These are phyloP conservation scores for Yasuhikotakia modesta DNA, from an alignment of 2,797 vertebrate genomes.

Conservation along the genomic window DNA sequence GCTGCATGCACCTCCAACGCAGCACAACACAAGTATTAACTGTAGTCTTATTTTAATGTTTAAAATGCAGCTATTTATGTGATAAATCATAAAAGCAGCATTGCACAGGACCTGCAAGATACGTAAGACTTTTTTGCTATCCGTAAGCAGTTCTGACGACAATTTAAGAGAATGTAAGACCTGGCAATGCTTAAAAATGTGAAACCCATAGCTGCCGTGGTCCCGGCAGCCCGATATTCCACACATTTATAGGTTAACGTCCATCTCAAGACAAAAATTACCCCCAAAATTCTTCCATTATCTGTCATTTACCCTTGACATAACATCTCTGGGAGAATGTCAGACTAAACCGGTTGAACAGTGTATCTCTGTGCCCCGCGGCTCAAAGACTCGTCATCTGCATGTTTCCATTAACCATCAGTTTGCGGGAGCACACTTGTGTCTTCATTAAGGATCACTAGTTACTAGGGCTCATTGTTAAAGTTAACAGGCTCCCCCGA, in stretches of 20 bases:
- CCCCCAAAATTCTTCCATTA: background rate
- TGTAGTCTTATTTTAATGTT: background rate
- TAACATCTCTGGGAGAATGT: background rate
- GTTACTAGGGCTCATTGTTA: conserved; percentile 58
- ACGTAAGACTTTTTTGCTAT: background rate
- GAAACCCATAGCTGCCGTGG: background rate
- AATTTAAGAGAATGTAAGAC: background rate
- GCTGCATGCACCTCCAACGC: conserved; percentile 10
- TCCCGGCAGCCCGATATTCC: background rate
- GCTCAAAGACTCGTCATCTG: conserved; percentile 1
- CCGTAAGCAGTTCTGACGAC: conserved; percentile 8
- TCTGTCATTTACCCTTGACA: conserved; percentile 27
- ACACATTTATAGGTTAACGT: conserved; percentile 15
- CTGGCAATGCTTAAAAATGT: conserved; percentile 26
- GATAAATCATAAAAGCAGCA: conserved; percentile 14
- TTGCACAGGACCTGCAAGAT: background rate
- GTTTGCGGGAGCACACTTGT: conserved; percentile 43
- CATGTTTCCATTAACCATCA: conserved; percentile 33
- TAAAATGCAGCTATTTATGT: background rate
- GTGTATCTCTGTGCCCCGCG: background rate
- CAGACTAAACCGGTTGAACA: conserved; percentile 11
- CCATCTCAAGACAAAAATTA: background rate
- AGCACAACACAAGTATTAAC: background rate
- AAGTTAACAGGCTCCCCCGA: conserved; percentile 69
- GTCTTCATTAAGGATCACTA: conserved; percentile 58